Percentiles rank a stretch among this genome's conserved stretches.
These are phyloP conservation scores for Campaea margaritaria DNA, from an alignment of 2,888 invertebrate species.

Conservation along the genomic window DNA sequence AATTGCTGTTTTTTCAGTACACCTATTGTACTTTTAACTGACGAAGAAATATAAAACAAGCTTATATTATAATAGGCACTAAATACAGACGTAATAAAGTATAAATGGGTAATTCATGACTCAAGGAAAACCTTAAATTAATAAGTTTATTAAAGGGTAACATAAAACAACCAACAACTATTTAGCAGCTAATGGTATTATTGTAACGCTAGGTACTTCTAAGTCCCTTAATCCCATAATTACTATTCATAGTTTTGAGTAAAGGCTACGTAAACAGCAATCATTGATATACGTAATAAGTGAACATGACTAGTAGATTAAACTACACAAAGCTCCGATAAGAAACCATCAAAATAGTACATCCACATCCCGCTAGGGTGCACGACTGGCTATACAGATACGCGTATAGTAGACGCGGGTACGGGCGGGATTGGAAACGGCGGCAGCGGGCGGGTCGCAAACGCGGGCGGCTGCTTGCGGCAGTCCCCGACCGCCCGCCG, in stretches of 20 bases:
- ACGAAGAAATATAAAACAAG: no score
- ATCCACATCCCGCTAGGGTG: slow-evolving; percentile 9
- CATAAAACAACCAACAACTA: no score
- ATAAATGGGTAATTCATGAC: no score
- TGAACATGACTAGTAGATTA: slow-evolving; percentile 7
- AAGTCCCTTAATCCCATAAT: neutral
- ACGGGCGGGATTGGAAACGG: slow-evolving; percentile 49
- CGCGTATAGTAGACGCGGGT: slow-evolving; percentile 21
- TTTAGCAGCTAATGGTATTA: no score
- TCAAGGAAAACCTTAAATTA: no score
- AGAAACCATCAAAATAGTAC: slow-evolving; percentile 12
- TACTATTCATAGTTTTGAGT: neutral
- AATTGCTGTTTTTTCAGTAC: neutral
- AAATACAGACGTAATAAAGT: no score
- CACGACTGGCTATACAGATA: slow-evolving; percentile 15
- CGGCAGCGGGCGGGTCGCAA: slow-evolving; percentile 38
- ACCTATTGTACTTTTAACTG: neutral
- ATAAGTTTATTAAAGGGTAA: no score
- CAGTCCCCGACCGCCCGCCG: slow-evolving; percentile 73
- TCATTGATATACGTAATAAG: neutral
- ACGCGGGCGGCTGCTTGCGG: slow-evolving; percentile 59
- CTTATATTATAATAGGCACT: no score
- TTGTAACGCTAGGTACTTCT: no score
- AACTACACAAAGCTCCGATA: slow-evolving; percentile 3
- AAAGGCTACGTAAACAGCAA: neutral